These are phyloP conservation scores for Pseudomyrmex dendroicus DNA, from an alignment of 1,140 invertebrate genomes.

Conservation along the genomic window DNA sequence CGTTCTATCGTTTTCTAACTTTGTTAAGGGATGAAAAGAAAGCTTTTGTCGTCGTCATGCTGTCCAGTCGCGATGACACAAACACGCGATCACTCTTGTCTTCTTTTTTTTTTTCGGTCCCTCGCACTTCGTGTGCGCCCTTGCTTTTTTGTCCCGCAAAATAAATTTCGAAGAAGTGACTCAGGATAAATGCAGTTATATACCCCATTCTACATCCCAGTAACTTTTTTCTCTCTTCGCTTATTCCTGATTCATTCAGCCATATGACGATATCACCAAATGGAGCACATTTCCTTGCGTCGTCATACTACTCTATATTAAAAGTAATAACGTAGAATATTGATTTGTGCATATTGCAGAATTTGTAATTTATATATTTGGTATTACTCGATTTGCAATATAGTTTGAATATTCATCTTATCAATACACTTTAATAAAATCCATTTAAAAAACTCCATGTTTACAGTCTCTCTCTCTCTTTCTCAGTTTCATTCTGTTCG, in stretches of 20 bases:
- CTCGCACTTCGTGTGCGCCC: neutral
- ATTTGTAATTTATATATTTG: neutral
- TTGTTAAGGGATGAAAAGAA: slow-evolving; percentile 51
- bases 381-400: too few relatives aligned
- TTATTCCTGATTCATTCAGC: slow-evolving; percentile 37
- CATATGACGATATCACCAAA: slow-evolving; percentile 49
- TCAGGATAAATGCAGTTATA: slow-evolving; percentile 40
- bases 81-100: slow-evolving; percentile 19
- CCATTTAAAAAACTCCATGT: too few relatives aligned
- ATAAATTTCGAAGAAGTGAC: slow-evolving; percentile 31
- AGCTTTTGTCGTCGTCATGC: slow-evolving; percentile 30
- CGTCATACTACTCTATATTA: neutral
- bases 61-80: slow-evolving; percentile 28
- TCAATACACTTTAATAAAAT: too few relatives aligned
- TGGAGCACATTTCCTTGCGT: slow-evolving; percentile 51
- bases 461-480: too few relatives aligned
- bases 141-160: slow-evolving; percentile 6
- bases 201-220: slow-evolving; percentile 30
- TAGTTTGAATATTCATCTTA: too few relatives aligned
- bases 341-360: neutral
- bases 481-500: slow-evolving; percentile 6
- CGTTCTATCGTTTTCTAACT: slow-evolving; percentile 48
- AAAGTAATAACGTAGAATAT: slow-evolving; percentile 25
- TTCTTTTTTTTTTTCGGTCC: neutral
- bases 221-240: slow-evolving; percentile 10